A percentile compares a stretch with the other conserved stretches of the same genome.
Evolutionary conservation across 2,113 vertebrate species (phyloP).

Genomic region (Corythornis vintsioides): DNA sequence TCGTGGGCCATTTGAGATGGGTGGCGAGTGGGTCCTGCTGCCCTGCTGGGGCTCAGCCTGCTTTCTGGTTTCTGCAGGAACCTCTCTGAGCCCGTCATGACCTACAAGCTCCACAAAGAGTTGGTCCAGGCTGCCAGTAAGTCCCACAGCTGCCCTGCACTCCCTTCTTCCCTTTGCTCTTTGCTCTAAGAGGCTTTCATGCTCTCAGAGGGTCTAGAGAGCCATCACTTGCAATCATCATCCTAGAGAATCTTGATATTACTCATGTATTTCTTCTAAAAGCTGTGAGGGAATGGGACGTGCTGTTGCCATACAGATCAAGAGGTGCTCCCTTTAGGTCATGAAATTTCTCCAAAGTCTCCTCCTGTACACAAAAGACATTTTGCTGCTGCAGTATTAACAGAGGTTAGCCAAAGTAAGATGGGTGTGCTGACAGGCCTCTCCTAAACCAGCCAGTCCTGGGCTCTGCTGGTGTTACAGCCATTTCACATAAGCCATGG

Average conservation of each 20-base stretch:
- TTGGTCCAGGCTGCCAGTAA: conserved; percentile 95
- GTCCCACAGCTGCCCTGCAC: conserved; percentile 20
- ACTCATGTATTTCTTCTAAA: not conserved
- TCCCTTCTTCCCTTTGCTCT: not conserved
- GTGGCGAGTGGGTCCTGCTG: not conserved
- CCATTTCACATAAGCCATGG: not conserved
- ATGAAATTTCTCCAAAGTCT: not conserved
- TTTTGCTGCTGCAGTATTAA: not conserved
- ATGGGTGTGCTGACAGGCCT: not conserved
- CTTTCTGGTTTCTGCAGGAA: conserved; percentile 80
- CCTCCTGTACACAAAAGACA: not conserved
- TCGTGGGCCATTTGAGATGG: rapidly evolving
- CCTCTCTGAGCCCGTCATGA: conserved; percentile 96
- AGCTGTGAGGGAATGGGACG: not conserved
- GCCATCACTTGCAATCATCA: not conserved
- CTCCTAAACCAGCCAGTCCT: not conserved
- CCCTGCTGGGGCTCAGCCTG: conserved; percentile 30
- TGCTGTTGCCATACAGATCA: not conserved
- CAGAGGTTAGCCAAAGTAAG: not conserved
- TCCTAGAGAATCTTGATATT: not conserved
- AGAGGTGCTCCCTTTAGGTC: not conserved
- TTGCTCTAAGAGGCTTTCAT: not conserved
- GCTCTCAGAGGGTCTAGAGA: not conserved
- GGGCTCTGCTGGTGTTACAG: not conserved
- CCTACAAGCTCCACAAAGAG: conserved; percentile 90